Percentiles rank a stretch among this genome's conserved stretches.
These are phyloP conservation scores for Trimorus sp. DNA, from an alignment of 2,888 invertebrate species.

Conservation along the genomic window DNA sequence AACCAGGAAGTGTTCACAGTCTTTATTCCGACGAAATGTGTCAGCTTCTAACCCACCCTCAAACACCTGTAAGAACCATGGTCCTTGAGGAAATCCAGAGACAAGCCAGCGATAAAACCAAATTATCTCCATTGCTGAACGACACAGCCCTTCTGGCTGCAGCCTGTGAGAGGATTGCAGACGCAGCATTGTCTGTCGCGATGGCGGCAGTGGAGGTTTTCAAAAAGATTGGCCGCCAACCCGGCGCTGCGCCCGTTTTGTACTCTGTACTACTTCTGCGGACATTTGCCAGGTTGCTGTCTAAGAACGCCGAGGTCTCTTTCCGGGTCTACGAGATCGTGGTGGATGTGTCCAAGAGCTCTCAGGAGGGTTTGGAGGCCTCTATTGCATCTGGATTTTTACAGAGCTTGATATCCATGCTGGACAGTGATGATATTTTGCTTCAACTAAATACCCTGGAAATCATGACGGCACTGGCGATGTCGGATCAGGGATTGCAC, in stretches of 20 bases:
- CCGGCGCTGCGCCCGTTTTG: constrained; percentile 82
- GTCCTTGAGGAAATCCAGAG: constrained; percentile 72
- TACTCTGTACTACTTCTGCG: constrained; percentile 84
- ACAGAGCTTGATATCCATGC: constrained; percentile 85
- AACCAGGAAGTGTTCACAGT: constrained; percentile 71
- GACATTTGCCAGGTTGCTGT: constrained; percentile 84
- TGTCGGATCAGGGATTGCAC: constrained; percentile 87
- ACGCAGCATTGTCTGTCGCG: constrained; percentile 85
- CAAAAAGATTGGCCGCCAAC: constrained; percentile 81
- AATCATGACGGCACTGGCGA: constrained; percentile 87
- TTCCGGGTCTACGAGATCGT: constrained; percentile 88
- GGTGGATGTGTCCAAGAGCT: constrained; percentile 85
- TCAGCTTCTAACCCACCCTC: constrained; percentile 69
- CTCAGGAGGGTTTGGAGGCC: constrained; percentile 84
- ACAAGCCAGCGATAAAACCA: constrained; percentile 64
- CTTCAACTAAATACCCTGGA: constrained; percentile 91
- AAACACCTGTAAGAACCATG: constrained; percentile 70
- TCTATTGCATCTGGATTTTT: constrained; percentile 86
- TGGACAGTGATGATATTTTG: constrained; percentile 88
- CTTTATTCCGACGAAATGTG: constrained; percentile 72
- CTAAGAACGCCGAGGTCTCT: constrained; percentile 84
- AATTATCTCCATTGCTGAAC: constrained; percentile 81
- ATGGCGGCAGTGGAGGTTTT: constrained; percentile 84
- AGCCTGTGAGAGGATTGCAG: constrained; percentile 84
- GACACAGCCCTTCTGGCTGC: constrained; percentile 83